Base-by-base conservation (phyloP, 1,140 invertebrate genomes). In the Apis laboriosa region DNA sequence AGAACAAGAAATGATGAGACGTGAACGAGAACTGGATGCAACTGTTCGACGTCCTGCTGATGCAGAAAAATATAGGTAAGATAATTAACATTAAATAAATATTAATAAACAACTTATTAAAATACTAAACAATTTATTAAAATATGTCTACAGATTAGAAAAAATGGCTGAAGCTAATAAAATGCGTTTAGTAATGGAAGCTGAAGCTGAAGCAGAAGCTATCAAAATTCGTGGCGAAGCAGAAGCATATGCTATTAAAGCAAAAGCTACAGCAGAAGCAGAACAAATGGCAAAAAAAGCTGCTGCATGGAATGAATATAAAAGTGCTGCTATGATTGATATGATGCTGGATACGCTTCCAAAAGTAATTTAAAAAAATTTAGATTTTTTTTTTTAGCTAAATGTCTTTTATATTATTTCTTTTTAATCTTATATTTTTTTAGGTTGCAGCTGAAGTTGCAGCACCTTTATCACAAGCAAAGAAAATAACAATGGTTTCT, bases 221-320 rank as follows among this genome's bases (percentile, higher is more conserved):
- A 95, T 98, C 34, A 95, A 94, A 91, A 95, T 95, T 88, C 94
- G 95, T 76, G 97, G 97, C 15, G 97, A 98, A 93, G 98, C 99
- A 13, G 98, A 99, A 93, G 98, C 99, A 1, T 99, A 96, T 93
- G 98, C 98, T 34, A 97, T 99, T 91, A 96, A 98, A 89, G 98
- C 97, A 3, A 98, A 98, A 93, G 98, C 98, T 0, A 98, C 97
- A 88, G 98, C 99, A 15, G 98, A 99, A 91, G 98, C 98, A 9
- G 98, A 98, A 94, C 98, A 99, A 94, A 99, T 99, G 97, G 96
- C 97, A 1, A 98, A 98, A 94, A 99, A 99, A 92, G 99, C 98
- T 15, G 98, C 99, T 89, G 99, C 99, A 43, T 99, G 97, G 96
- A 98, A 97, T 91, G 98, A 99, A 91, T 99, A 99, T 92, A 97